Base-by-base conservation (phyloP, 2,888 invertebrate species). In the Trissolcus brochymenae region DNA sequence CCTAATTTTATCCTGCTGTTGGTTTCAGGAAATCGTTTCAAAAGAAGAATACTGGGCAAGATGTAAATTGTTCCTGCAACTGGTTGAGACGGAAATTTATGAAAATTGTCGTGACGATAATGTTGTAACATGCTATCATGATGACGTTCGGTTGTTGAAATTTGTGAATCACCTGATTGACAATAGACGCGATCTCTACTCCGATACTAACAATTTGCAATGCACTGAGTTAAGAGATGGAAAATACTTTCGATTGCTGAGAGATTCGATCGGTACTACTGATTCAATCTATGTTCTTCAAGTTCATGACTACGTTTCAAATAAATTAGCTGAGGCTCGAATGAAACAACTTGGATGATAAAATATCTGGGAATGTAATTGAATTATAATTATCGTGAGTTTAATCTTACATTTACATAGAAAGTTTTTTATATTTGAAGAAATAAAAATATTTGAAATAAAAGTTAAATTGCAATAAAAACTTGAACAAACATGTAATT, bases 151-250 rank as follows among this genome's bases (percentile, higher is more conserved):
- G 2, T 49, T 68, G 25, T 21, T 54, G 7, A 55, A 1, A 41
- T 68, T 68, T 40, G 13, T 68, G 17, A 60, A 60, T 68, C n/a
- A 60, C 60, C 43, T 68, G 43, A 21, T 60, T 9, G 14, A 55
- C 35, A 35, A 35, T 35, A 35, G 11, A 35, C 35, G 9, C 2
- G 35, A 35, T 35, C 1, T 11, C 7, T 9, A 0, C 2, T 35
- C 11, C 2, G 17, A 21, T 21, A 19, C 19, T 1, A 11, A 4
- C 25, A 25, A 3, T 16, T 51, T 51, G 51, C 17, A 51, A 35
- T 35, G 35, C 35, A 29, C 29, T 3, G 2, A 2, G 25, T 35
- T 35, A 1, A 9, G 6, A 9, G 35, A 35, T 11, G 49, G 1
- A 17, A 17, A 65, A 35, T 9, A 65, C 35, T 65, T 55, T 65